Evolutionary conservation across 35 echinoderm and acorn worm genomes (phyloP), one percentile per base, ranked within the genome.

Genomic region (Strongylocentrotus purpuratus): DNA sequence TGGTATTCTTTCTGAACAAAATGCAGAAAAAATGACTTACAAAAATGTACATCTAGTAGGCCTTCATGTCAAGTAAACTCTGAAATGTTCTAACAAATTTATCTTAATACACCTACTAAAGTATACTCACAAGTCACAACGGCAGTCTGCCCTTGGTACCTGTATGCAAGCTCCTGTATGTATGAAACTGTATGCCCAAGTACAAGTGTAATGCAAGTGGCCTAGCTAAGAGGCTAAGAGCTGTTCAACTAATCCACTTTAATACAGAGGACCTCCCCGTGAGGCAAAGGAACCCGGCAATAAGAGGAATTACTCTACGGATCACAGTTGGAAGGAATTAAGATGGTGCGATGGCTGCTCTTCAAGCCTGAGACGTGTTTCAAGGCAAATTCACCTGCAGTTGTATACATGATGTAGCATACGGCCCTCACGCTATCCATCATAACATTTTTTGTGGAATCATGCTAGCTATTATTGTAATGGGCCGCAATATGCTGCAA

Each of bases 131-230:
- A 41, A 55, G 11, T 55, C 28, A 78, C 65, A 78, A 78, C 8
- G 25, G 65, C 65, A n/a, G 28, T 22, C 22, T 70, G 25, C 48
- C 48, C 48, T 50, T 41, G 35, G 35, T 14, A 59, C 52, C 52
- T 9, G 52, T 59, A 59, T 59, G 35, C 35, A 50, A 50, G 48
- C 8, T 50, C 48, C 50, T 55, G 50, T 55, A 78, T 3, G 61
- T 70, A 78, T 59, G 10, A 59, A 59, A 17, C 52, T 2, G 52
- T 78, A 78, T 78, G 22, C 28, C 20, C 20, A 78, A 78, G 65
- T 78, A 18, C 65, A 78, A 78, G 65, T 78, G 65, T n/a, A 78
- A 78, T 78, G 65, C 65, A 78, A 78, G 65, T 78, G 65, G 65
- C 65, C 28, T 78, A 78, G 28, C 65, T 55, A 78, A n/a, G n/a